A percentile compares a stretch with the other conserved stretches of the same genome.
Evolutionary conservation across 1,140 invertebrate genomes (phyloP).

Genomic region (Maconellicoccus hirsutus): DNA sequence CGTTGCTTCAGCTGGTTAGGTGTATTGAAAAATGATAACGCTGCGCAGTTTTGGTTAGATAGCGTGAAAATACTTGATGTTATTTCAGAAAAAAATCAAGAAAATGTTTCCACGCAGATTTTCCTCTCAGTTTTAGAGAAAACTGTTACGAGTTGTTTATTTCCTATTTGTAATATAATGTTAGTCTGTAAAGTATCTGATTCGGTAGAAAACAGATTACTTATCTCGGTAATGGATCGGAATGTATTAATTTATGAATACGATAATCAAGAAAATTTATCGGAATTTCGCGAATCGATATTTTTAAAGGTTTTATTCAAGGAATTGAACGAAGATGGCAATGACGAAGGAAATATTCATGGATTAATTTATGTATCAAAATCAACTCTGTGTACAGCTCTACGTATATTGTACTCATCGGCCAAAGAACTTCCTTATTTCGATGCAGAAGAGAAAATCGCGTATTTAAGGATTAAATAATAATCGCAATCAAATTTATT

Average conservation of each 20-base stretch:
- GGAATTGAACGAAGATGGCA: background rate
- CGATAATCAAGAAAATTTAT: background rate
- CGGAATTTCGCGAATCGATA: background rate
- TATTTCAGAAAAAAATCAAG: background rate
- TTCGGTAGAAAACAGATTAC: background rate
- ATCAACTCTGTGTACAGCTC: background rate
- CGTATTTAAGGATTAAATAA: background rate
- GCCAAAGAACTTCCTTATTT: background rate
- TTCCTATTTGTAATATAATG: constrained; percentile 18
- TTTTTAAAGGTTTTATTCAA: background rate
- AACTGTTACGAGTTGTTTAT: background rate
- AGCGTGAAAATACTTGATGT: background rate
- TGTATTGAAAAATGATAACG: background rate
- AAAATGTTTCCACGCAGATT: background rate
- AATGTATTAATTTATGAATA: background rate
- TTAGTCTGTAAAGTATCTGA: background rate
- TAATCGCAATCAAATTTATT: background rate
- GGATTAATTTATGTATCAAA: background rate
- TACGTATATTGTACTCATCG: background rate
- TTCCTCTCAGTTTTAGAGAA: background rate
- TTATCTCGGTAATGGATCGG: background rate
- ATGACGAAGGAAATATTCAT: background rate
- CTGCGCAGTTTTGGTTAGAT: background rate
- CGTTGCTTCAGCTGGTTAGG: constrained; percentile 4
- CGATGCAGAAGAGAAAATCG: background rate